Evolutionary conservation across 2,797 vertebrate genomes (phyloP).

Genomic region (Anguilla anguilla): DNA sequence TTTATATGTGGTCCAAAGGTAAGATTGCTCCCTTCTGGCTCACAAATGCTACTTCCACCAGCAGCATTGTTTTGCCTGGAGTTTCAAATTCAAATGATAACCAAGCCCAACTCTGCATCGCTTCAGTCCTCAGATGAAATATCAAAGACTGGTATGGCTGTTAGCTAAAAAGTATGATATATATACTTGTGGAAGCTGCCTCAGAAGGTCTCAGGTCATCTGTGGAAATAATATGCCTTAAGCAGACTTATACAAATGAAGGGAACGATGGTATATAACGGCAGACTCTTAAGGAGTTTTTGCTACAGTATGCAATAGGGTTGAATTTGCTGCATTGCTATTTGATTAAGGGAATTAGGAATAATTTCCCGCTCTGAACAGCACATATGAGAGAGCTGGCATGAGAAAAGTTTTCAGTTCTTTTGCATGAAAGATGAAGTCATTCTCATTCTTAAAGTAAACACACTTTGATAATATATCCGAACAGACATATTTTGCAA

Average conservation of each 20-base stretch:
- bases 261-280: background rate
- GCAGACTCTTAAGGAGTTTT: background rate
- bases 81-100: background rate
- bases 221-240: background rate
- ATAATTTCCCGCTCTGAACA: background rate
- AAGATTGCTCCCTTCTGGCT: background rate
- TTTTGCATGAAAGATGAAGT: slow-evolving; percentile 34
- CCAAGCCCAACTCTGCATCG: background rate
- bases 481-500: background rate
- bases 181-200: background rate
- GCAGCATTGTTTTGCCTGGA: background rate
- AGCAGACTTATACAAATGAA: background rate
- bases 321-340: background rate
- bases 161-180: background rate
- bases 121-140: background rate
- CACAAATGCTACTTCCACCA: too few species aligned
- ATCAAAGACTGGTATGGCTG: background rate
- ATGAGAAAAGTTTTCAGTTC: slow-evolving; percentile 10
- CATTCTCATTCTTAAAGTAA: slow-evolving; percentile 36
- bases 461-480: background rate
- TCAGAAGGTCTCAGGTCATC: background rate
- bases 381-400: slow-evolving; percentile 18
- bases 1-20: background rate
- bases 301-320: background rate
- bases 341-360: background rate